Evolutionary conservation across 2,113 vertebrate genomes (phyloP), one percentile per base, ranked within the genome.

Genomic region (Echinops telfairi): DNA sequence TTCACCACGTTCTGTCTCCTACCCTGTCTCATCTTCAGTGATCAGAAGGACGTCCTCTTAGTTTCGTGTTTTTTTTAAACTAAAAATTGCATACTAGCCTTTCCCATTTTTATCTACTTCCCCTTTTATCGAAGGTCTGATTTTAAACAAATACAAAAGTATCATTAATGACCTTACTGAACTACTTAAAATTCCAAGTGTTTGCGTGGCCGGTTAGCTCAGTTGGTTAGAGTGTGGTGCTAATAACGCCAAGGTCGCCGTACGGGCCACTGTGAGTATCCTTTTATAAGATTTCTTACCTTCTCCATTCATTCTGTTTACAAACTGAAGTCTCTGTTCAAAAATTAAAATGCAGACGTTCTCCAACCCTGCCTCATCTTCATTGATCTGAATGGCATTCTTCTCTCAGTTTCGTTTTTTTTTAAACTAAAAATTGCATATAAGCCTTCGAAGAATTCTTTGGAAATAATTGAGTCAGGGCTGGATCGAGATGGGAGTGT

Each of bases 131-230:
- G 5, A 53, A n/a, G 47, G 47, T 53, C 47, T 53, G 47, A 53
- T 31, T 76, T 76, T 20, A n/a, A n/a, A n/a, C 16, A 6, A 22
- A 38, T 17, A 17, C 3, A 43, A 9, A 68, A 19, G 43, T 20
- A 10, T 66, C 15, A 10, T 66, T 7, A 9, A 40, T 0, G 3
- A n/a, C 27, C 3, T 15, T 36, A 66, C 1, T 0, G 2, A 25
- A 10, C 0, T 16, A 5, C 31, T 68, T 5, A 2, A 22, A n/a
- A 12, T 27, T 3, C 2, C 20, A n/a, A n/a, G n/a, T n/a, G n/a
- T n/a, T n/a, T n/a, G 25, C 3, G 1, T 9, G 88, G 93, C 85
- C 62, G 75, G 95, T 94, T 94, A 94, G 96, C 83, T 96, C 88
- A 92, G 93, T 31, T 66, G 93, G 71, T 38, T 36, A 73, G 71